phyloP scores from a whole-genome alignment of 2,797 vertebrate species.

The Sarcoramphus papa region DNA sequence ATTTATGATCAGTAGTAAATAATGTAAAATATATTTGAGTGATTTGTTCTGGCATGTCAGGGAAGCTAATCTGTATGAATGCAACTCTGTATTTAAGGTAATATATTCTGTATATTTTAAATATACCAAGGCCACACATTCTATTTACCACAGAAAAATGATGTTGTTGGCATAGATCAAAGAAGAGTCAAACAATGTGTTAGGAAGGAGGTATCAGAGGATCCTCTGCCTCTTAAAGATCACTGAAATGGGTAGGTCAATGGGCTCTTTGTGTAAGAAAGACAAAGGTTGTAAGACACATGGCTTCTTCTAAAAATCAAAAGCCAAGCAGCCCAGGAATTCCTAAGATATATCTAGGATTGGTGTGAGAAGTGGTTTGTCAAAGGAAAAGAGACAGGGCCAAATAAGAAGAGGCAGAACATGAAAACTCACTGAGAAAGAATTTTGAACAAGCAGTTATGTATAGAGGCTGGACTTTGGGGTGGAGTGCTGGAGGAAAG shows the following conservation, averaged over 20 bases:
- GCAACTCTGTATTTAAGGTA: neutral
- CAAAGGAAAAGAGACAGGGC: neutral
- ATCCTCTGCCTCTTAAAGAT: neutral
- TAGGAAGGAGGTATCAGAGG: neutral
- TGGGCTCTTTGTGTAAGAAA: neutral
- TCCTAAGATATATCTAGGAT: neutral
- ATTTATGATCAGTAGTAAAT: neutral
- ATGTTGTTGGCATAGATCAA: neutral
- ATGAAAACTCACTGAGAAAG: neutral
- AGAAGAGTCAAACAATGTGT: neutral
- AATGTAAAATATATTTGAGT: neutral
- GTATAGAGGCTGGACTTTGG: neutral
- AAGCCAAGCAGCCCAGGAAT: neutral
- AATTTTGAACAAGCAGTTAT: neutral
- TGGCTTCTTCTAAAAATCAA: neutral
- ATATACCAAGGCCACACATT: neutral
- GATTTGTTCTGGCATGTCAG: neutral
- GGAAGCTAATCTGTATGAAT: neutral
- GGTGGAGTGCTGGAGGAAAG: neutral
- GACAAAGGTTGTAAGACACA: neutral
- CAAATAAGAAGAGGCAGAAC: neutral
- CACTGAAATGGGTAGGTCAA: neutral
- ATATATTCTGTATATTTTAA: neutral
- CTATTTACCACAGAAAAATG: neutral
- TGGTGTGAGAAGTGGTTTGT: neutral